phyloP scores from a whole-genome alignment of 2,797 vertebrate genomes.

The Heterohyrax brucei region DNA sequence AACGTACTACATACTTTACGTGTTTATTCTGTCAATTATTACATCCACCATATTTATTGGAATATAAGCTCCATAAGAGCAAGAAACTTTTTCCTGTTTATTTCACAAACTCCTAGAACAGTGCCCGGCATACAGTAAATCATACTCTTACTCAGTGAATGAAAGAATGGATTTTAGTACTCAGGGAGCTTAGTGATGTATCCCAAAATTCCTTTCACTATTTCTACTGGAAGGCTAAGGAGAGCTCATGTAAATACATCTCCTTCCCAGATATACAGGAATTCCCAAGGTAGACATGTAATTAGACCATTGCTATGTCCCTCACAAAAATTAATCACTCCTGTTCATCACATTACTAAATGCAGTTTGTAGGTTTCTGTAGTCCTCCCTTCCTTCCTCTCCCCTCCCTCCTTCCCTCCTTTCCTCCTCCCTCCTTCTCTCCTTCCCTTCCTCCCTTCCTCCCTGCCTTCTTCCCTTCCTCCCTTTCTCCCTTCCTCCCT shows the following conservation, averaged over 20 bases:
- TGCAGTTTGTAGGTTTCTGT: conserved; percentile 12
- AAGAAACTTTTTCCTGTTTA: background rate
- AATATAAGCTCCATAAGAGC: background rate
- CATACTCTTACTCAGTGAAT: background rate
- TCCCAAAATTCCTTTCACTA: conserved; percentile 10
- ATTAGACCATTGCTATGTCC: background rate
- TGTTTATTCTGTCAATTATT: background rate
- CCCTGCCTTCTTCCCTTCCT: no score
- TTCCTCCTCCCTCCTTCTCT: no score
- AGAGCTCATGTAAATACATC: background rate
- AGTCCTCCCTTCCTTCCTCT: background rate
- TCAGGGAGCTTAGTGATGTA: background rate
- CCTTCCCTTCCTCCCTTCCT: no score
- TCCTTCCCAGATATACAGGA: conserved; percentile 7
- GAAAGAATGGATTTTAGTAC: background rate
- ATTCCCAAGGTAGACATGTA: background rate
- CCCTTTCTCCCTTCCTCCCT: no score
- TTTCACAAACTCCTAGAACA: background rate
- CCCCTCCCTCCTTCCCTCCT: no score
- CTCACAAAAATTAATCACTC: background rate
- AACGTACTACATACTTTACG: background rate
- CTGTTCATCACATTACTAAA: background rate
- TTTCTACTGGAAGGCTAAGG: background rate
- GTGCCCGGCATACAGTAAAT: background rate
- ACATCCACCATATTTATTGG: background rate